Conservation (phyloP, 2,797 vertebrate species). For the Psittacula derbiana region DNA sequence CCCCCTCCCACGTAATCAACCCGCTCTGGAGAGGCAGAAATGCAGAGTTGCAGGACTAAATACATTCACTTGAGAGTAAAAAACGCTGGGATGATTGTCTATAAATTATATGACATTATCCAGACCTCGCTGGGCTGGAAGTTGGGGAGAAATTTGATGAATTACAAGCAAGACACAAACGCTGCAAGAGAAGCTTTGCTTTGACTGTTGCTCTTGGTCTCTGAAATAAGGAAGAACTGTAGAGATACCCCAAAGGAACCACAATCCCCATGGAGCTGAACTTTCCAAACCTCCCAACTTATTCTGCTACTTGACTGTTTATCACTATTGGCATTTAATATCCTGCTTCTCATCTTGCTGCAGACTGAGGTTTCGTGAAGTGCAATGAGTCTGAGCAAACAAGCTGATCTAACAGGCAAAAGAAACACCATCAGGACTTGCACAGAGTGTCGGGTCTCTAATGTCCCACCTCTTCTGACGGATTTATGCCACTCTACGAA, state of each 20-base stretch:
- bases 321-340: not conserved
- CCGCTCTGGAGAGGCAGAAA: slow-evolving; percentile 56
- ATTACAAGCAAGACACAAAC: slow-evolving; percentile 45
- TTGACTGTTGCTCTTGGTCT: not conserved
- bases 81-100: slow-evolving; percentile 54
- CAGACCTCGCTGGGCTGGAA: slow-evolving; percentile 40
- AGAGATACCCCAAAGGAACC: not conserved
- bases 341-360: not conserved
- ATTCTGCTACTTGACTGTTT: not conserved
- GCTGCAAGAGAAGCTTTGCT: slow-evolving; percentile 16
- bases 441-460: not conserved
- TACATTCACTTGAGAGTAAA: slow-evolving; percentile 50
- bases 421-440: not conserved
- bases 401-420: not conserved
- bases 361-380: not conserved
- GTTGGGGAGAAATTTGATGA: slow-evolving; percentile 45
- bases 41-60: slow-evolving; percentile 43
- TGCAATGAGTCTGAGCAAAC: not conserved
- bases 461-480: not conserved
- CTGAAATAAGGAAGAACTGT: not conserved
- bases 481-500: not conserved
- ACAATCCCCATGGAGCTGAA: not conserved
- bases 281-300: not conserved
- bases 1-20: slow-evolving; percentile 65
- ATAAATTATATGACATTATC: slow-evolving; percentile 52